Evolutionary conservation across 2,888 invertebrate species (phyloP).

Genomic region (Deilephila elpenor): DNA sequence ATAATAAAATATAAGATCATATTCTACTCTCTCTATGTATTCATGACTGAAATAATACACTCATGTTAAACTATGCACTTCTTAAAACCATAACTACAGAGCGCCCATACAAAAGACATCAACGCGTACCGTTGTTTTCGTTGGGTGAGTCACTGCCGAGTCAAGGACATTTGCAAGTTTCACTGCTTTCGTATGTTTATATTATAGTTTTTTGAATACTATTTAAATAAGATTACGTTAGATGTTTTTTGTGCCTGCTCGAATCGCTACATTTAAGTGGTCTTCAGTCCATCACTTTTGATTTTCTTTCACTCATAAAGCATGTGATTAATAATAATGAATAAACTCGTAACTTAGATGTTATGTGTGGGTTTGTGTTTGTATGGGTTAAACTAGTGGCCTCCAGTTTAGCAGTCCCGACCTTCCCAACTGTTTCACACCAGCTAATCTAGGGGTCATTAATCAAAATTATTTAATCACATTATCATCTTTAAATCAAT

Average conservation of each 20-base stretch:
- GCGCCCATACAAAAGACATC: conserved; percentile 55
- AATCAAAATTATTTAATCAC: not conserved
- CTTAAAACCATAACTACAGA: not conserved
- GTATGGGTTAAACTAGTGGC: too few species aligned
- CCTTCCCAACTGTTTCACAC: too few species aligned
- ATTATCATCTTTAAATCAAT: not conserved
- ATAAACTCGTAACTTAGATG: too few species aligned
- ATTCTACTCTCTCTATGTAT: not conserved
- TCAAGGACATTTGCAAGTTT: conserved; percentile 43
- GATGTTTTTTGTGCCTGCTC: too few species aligned
- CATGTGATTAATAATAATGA: too few species aligned
- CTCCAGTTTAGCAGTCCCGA: too few species aligned
- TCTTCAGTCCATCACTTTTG: too few species aligned
- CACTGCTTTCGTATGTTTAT: conserved; percentile 16
- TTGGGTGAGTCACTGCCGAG: conserved; percentile 30
- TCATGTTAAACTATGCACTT: not conserved
- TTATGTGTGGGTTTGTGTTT: too few species aligned
- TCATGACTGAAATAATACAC: conserved; percentile 1
- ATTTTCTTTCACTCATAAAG: too few species aligned
- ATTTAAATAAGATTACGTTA: not conserved
- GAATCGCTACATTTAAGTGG: too few species aligned
- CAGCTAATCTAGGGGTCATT: not conserved
- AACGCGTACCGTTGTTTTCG: conserved; percentile 47
- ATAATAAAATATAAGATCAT: not conserved
- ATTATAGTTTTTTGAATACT: not conserved